Evolutionary conservation across 2,888 invertebrate genomes (phyloP).

Genomic region (Xylophagus ater): DNA sequence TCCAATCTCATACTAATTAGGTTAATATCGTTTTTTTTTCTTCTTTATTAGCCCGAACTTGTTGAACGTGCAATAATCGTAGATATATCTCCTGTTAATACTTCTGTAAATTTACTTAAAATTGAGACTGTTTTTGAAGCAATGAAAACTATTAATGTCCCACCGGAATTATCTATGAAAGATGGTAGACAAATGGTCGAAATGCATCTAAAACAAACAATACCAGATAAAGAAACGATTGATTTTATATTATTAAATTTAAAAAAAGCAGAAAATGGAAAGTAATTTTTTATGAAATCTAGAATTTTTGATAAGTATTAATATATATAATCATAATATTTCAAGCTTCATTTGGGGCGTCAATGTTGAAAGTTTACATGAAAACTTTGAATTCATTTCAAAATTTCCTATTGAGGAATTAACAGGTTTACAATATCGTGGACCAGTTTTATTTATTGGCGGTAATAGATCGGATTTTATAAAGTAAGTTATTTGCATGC

Average conservation of each 20-base stretch:
- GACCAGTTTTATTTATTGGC: slow-evolving; percentile 72
- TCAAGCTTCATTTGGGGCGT: slow-evolving; percentile 61
- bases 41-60: slow-evolving; percentile 42
- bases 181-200: slow-evolving; percentile 58
- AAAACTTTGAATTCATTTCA: slow-evolving; percentile 54
- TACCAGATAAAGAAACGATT: slow-evolving; percentile 47
- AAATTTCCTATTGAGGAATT: slow-evolving; percentile 46
- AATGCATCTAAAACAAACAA: slow-evolving; percentile 46
- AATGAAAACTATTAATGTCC: slow-evolving; percentile 50
- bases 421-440: slow-evolving; percentile 33
- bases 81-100: slow-evolving; percentile 56
- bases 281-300: slow-evolving; percentile 19
- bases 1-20: not conserved
- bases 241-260: slow-evolving; percentile 82
- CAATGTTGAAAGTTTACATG: slow-evolving; percentile 61
- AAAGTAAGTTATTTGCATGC: too few relatives aligned
- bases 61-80: slow-evolving; percentile 58
- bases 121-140: slow-evolving; percentile 54
- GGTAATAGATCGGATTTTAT: slow-evolving; percentile 77
- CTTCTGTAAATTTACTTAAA: slow-evolving; percentile 45
- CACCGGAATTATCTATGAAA: slow-evolving; percentile 51
- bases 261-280: slow-evolving; percentile 50
- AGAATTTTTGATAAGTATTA: not conserved
- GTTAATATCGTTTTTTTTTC: not conserved
- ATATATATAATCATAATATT: not conserved